phyloP scores from a whole-genome alignment of 2,797 vertebrate genomes.

The Pitangus sulphuratus region DNA sequence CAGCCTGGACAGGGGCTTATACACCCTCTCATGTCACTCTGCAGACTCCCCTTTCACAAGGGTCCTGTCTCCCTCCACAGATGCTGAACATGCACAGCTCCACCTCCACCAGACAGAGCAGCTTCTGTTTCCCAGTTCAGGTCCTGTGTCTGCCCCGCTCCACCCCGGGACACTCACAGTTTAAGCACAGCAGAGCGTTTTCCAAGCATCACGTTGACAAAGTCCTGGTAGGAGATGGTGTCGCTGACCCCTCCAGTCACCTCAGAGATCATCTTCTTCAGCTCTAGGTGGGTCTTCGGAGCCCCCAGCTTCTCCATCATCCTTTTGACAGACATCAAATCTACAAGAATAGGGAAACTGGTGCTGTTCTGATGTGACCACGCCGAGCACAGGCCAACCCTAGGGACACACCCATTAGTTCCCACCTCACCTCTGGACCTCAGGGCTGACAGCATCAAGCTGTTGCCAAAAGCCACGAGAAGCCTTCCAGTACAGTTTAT shows the following conservation, averaged over 20 bases:
- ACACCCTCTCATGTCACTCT: background rate
- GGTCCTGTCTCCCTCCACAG: background rate
- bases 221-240: slow-evolving; percentile 95
- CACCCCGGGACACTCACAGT: slow-evolving; percentile 83
- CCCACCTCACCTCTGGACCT: background rate
- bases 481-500: background rate
- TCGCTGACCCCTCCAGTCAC: slow-evolving; percentile 91
- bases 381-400: background rate
- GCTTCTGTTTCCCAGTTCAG: background rate
- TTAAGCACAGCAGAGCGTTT: slow-evolving; percentile 95
- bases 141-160: background rate
- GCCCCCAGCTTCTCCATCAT: slow-evolving; percentile 99
- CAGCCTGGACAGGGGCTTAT: background rate
- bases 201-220: slow-evolving; percentile 96
- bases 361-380: background rate
- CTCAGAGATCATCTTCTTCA: slow-evolving; percentile 97
- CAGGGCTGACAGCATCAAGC: background rate
- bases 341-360: slow-evolving; percentile 61
- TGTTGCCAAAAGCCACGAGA: background rate
- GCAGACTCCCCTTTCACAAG: background rate
- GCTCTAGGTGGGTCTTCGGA: slow-evolving; percentile 94
- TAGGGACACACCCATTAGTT: background rate
- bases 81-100: background rate
- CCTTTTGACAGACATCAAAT: slow-evolving; percentile 95
- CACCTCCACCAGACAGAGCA: background rate